phyloP scores from a whole-genome alignment of 1,140 invertebrate genomes.

The Pseudomyrmex gracilis region DNA sequence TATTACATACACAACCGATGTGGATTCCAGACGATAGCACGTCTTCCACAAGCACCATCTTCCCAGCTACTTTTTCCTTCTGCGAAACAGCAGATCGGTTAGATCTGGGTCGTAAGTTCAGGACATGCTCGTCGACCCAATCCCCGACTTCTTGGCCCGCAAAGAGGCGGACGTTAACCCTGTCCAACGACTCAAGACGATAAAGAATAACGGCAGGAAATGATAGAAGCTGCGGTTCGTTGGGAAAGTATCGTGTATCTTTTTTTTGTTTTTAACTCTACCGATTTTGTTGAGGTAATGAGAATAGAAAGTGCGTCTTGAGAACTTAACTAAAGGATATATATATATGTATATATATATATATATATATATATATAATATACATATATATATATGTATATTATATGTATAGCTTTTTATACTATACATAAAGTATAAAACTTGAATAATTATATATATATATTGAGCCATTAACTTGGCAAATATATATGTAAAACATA shows the following conservation, averaged over 20 bases:
- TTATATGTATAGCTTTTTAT: no score
- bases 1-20: background rate
- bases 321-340: background rate
- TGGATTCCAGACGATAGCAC: background rate
- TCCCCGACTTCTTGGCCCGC: slow-evolving; percentile 35
- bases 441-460: no score
- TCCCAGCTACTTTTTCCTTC: slow-evolving; percentile 30
- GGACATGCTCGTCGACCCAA: slow-evolving; percentile 35
- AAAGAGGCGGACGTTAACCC: slow-evolving; percentile 32
- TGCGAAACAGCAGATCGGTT: background rate
- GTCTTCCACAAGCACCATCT: background rate
- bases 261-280: background rate
- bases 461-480: no score
- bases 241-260: background rate
- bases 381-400: no score
- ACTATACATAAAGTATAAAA: no score
- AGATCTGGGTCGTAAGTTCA: slow-evolving; percentile 73
- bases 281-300: background rate
- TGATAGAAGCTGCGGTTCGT: slow-evolving; percentile 12
- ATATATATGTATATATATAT: no score
- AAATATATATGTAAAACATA: no score
- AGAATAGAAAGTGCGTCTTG: background rate
- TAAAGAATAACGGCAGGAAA: background rate
- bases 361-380: background rate
- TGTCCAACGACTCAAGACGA: background rate